phyloP scores from a whole-genome alignment of 2,113 vertebrate genomes.

The Bungarus multicinctus region DNA sequence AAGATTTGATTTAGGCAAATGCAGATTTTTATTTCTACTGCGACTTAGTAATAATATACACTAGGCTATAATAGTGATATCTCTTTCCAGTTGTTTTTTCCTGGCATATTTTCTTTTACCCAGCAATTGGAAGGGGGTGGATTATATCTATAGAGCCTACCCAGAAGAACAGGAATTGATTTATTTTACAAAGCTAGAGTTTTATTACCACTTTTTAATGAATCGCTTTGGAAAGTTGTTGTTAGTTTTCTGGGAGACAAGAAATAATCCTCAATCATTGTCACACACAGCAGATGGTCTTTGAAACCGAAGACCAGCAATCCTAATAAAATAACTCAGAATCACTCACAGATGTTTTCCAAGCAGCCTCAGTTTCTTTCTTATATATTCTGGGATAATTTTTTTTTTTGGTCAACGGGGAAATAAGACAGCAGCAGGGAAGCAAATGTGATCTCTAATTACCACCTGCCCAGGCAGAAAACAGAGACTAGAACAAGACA shows the following conservation, averaged over 20 bases:
- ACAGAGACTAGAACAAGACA: not conserved
- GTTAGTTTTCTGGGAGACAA: not conserved
- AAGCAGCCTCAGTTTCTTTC: not conserved
- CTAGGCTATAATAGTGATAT: not conserved
- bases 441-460: not conserved
- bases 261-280: not conserved
- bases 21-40: not conserved
- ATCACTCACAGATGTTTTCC: not conserved
- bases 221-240: not conserved
- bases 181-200: not conserved
- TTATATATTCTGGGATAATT: not conserved
- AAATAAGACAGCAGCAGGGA: not conserved
- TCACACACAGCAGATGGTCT: not conserved
- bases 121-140: not conserved
- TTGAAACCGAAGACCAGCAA: not conserved
- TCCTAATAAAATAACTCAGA: constrained; percentile 9
- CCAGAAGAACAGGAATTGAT: not conserved
- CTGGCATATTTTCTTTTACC: not conserved
- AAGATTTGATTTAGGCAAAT: not conserved
- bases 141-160: not conserved
- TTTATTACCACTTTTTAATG: not conserved
- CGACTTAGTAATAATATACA: not conserved
- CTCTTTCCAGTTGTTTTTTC: not conserved
- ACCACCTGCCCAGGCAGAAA: not conserved
- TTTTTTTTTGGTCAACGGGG: not conserved